These are phyloP conservation scores for Bothrops jararaca DNA, from an alignment of 2,113 vertebrate species.

Conservation along the genomic window DNA sequence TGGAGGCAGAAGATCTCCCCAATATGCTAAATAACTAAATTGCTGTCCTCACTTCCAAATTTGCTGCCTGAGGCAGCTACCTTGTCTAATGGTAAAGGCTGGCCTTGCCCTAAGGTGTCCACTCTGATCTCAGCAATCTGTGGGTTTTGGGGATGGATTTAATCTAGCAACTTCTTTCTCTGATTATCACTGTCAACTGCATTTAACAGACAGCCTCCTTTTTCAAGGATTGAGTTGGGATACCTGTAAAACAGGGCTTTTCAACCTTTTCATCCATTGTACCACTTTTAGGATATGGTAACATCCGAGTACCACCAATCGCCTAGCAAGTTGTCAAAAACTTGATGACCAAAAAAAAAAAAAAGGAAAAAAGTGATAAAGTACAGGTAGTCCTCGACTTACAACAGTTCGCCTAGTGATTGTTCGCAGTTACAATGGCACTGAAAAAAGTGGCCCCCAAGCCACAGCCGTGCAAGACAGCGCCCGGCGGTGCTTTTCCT, in stretches of 20 bases:
- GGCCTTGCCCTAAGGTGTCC: background rate
- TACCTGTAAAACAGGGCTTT: background rate
- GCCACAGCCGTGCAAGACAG: no score
- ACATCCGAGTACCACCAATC: no score
- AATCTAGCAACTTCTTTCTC: background rate
- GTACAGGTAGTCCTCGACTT: no score
- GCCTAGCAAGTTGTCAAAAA: no score
- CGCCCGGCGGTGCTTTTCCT: no score
- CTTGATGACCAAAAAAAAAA: no score
- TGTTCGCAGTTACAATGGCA: no score
- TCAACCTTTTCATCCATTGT: no score
- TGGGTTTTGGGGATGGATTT: background rate
- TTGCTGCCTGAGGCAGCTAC: background rate
- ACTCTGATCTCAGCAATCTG: background rate
- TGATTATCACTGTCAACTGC: background rate
- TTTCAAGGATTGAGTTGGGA: background rate
- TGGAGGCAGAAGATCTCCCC: background rate
- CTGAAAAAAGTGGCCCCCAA: no score
- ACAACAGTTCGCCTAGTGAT: no score
- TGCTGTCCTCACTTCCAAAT: background rate
- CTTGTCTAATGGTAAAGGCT: background rate
- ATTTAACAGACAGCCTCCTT: background rate
- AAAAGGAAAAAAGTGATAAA: no score
- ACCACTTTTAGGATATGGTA: no score
- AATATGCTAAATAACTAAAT: background rate